Evolutionary conservation across 1,140 invertebrate genomes (phyloP), one percentile per base, ranked within the genome.

Genomic region (Scaptomyza montana): DNA sequence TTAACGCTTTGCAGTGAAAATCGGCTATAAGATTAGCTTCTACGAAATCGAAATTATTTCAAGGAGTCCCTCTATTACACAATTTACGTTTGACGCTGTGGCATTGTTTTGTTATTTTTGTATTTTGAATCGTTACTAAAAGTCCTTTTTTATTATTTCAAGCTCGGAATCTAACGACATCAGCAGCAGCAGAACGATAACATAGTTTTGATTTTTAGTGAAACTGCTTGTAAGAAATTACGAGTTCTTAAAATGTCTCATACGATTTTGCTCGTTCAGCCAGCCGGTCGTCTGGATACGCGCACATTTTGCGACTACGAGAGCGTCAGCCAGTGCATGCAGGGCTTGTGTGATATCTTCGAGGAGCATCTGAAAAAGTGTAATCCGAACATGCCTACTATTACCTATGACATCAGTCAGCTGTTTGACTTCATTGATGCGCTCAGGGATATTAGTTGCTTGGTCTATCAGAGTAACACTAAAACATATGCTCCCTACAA

Each of bases 381-480:
- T 82, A 99, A 99, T 92, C 98, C 98, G 1, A 96, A 98, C 86
- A 98, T 96, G 25, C 97, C 97, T 3, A 98, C 96, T 12, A 99
- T 99, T 62, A 99, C 98, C 0, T 99, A 99, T 81, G 98, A 99
- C 90, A 99, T 99, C 46, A 97, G 96, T 67, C 98, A 99, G 82
- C 93, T 99, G 19, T 99, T 99, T 92, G 98, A 99, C 92, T 99
- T 99, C 90, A 96, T 99, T 74, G 98, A 99, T 92, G 96, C 98
- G 84, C 93, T 99, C 36, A 95, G 96, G 28, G 99, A 99, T 92
- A 93, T 99, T 16, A 98, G 97, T 73, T 99, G 98, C 92, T 92
- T 99, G 63, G 98, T 99, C 74, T 98, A 98, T 90, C 97, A 98
- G 92, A 98, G 97, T 91, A 96, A 96, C n/a, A 97, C 97, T 47